Percentiles rank a stretch among this genome's conserved stretches.
phyloP scores from a whole-genome alignment of 2,113 vertebrate genomes.

The Albula goreensis region DNA sequence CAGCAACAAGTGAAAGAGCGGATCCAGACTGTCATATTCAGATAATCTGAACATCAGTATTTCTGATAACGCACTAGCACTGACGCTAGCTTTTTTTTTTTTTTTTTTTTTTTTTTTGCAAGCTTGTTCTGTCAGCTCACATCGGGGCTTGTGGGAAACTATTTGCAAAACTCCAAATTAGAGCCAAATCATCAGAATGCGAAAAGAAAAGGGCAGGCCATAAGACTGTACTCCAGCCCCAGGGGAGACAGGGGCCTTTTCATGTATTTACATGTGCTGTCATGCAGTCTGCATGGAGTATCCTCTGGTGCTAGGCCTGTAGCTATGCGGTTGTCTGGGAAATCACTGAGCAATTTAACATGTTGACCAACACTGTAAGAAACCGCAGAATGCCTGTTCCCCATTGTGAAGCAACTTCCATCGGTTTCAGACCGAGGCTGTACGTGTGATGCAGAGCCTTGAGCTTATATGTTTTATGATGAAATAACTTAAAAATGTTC shows the following conservation, averaged over 20 bases:
- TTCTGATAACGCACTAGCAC: neutral
- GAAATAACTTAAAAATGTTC: neutral
- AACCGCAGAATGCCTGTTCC: neutral
- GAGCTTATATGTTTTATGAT: neutral
- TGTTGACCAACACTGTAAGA: neutral
- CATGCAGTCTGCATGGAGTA: neutral
- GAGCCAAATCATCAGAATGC: neutral
- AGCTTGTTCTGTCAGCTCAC: neutral
- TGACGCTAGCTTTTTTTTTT: neutral
- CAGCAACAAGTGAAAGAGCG: neutral
- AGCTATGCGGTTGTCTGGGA: neutral
- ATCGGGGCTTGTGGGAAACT: neutral
- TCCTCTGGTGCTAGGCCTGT: neutral
- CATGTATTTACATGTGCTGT: neutral
- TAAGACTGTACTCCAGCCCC: neutral
- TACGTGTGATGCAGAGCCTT: neutral
- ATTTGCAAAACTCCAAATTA: neutral
- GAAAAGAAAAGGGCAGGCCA: neutral
- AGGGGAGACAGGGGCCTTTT: neutral
- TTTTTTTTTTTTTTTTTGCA: neutral
- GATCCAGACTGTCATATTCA: neutral
- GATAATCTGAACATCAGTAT: neutral
- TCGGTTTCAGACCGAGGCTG: neutral
- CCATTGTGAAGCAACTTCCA: neutral
- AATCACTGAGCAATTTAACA: conserved; percentile 2